These are phyloP conservation scores for Poliocrania exsul DNA, from an alignment of 2,797 vertebrate species.

Conservation along the genomic window DNA sequence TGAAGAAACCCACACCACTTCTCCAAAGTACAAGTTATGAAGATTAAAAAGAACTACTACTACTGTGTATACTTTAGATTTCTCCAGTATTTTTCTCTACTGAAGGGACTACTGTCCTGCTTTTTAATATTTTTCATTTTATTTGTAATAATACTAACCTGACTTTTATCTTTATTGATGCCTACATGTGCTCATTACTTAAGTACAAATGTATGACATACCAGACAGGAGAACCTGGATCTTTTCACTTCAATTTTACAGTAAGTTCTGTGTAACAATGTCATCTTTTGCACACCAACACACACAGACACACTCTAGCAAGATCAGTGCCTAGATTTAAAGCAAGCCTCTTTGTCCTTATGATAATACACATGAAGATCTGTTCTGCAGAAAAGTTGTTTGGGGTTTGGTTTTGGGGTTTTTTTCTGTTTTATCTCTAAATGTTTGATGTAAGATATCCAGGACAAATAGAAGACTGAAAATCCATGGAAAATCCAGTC, in stretches of 20 bases:
- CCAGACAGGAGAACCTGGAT: neutral
- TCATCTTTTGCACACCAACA: neutral
- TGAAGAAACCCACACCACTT: neutral
- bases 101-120: neutral
- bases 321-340: neutral
- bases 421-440: neutral
- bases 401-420: fast-evolving
- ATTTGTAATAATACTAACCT: neutral
- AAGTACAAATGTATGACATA: neutral
- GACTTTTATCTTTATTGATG: neutral
- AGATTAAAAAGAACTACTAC: neutral
- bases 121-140: neutral
- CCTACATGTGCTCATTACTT: neutral
- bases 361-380: neutral
- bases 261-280: neutral
- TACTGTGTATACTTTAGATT: neutral
- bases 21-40: neutral
- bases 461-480: neutral
- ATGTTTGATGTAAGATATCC: neutral
- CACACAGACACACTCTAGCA: neutral
- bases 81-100: neutral
- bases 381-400: neutral
- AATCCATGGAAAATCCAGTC: neutral
- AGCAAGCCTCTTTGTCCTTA: neutral
- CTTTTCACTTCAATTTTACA: neutral